Evolutionary conservation across 2,113 vertebrate genomes (phyloP).

Genomic region (Apodemus sylvaticus): DNA sequence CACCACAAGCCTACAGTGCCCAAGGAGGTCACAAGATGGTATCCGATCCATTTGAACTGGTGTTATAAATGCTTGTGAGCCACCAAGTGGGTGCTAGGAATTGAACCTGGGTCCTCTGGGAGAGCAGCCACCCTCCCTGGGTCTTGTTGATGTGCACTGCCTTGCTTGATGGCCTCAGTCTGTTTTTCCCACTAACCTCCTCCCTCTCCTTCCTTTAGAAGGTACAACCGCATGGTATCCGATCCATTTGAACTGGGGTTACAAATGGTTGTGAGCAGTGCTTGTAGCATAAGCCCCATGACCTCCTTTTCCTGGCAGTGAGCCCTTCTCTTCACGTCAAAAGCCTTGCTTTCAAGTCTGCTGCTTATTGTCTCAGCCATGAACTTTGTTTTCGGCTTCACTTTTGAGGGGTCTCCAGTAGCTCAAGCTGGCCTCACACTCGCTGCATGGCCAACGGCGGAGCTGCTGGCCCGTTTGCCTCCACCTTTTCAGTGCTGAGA

Average conservation of each 20-base stretch:
- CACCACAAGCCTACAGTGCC: not conserved
- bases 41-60: not conserved
- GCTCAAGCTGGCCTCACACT: not conserved
- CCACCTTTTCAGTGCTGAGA: not conserved
- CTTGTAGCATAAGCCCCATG: not conserved
- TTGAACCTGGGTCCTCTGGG: no score
- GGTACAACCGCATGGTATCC: no score
- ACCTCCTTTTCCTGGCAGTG: not conserved
- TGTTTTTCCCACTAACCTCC: no score
- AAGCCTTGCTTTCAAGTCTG: not conserved
- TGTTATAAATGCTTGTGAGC: not conserved
- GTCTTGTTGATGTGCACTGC: no score
- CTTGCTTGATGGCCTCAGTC: no score
- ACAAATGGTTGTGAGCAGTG: not conserved
- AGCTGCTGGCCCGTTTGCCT: not conserved
- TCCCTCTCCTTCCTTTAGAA: no score
- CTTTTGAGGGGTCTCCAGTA: not conserved
- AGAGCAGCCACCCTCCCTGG: no score
- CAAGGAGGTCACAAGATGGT: not conserved
- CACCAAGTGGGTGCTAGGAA: no score
- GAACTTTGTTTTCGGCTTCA: not conserved
- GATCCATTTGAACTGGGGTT: not conserved
- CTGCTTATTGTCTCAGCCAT: not conserved
- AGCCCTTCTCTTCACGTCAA: constrained; percentile 5
- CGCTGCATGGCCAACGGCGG: not conserved